A percentile compares a stretch with the other conserved stretches of the same genome.
phyloP scores from a whole-genome alignment of 2,113 vertebrate species.

The Garra rufa region DNA sequence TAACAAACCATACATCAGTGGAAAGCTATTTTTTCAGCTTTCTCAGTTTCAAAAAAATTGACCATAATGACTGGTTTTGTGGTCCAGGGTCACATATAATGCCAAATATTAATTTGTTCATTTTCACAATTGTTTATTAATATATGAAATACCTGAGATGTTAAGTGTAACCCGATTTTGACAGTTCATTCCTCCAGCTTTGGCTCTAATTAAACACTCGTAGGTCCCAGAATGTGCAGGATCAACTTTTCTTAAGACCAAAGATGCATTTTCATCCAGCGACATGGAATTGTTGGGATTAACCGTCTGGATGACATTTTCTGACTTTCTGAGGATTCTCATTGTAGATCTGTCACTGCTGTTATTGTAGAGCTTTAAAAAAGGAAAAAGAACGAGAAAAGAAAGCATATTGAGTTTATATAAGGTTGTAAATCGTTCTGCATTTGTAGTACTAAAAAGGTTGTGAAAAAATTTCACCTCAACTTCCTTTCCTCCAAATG shows the following conservation, averaged over 20 bases:
- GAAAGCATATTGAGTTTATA: neutral
- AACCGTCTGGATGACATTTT: neutral
- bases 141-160: conserved; percentile 60
- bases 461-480: neutral
- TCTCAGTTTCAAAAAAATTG: too few relatives aligned
- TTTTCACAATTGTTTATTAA: neutral
- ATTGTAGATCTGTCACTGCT: neutral
- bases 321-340: neutral
- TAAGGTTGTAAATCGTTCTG: neutral
- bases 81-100: too few relatives aligned
- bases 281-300: neutral
- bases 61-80: too few relatives aligned
- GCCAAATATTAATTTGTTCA: neutral
- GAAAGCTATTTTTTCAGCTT: too few relatives aligned
- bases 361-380: neutral
- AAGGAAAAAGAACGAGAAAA: neutral
- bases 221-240: conserved; percentile 65
- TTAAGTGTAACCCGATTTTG: neutral
- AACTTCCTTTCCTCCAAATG: neutral
- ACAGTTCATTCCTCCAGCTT: conserved; percentile 49
- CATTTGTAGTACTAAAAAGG: neutral
- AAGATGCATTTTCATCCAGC: neutral
- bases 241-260: conserved; percentile 53
- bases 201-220: conserved; percentile 58
- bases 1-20: too few relatives aligned